phyloP scores from a whole-genome alignment of 2,113 vertebrate species.

The Notiomystis cincta region DNA sequence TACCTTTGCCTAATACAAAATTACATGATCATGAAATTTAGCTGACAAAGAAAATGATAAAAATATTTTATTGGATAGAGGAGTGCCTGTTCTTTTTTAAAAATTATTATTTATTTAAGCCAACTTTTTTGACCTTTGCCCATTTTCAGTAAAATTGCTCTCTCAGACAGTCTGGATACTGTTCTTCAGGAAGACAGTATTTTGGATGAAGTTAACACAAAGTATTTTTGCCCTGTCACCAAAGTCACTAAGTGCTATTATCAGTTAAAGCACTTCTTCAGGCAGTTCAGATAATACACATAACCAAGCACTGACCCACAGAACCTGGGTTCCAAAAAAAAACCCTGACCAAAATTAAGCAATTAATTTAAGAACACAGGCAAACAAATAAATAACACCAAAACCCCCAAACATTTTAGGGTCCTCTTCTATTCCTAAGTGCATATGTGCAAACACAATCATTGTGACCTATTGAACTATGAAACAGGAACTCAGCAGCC shows the following conservation, averaged over 20 bases:
- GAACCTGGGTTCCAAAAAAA: not conserved
- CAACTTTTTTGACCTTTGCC: not conserved
- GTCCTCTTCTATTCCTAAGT: not conserved
- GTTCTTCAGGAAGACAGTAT: not conserved
- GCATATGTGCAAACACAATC: not conserved
- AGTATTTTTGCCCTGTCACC: not conserved
- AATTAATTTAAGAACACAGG: not conserved
- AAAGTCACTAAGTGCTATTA: not conserved
- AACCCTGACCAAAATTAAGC: not conserved
- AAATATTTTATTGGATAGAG: not conserved
- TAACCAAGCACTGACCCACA: not conserved
- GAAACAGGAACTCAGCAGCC: not conserved
- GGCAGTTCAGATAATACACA: not conserved
- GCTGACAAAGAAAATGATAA: not conserved
- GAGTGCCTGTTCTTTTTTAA: not conserved
- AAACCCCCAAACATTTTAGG: not conserved
- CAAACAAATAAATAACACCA: not conserved
- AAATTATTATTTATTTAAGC: not conserved
- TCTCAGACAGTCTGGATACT: not conserved
- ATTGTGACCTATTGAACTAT: not conserved
- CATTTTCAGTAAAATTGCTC: not conserved
- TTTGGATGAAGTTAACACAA: not conserved
- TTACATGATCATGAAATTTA: not conserved
- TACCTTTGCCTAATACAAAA: not conserved
- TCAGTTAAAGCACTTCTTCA: not conserved